Percentiles rank a stretch among this genome's conserved stretches.
Evolutionary conservation across 2,797 vertebrate genomes (phyloP).

Genomic region (Arremon aurantiirostris): DNA sequence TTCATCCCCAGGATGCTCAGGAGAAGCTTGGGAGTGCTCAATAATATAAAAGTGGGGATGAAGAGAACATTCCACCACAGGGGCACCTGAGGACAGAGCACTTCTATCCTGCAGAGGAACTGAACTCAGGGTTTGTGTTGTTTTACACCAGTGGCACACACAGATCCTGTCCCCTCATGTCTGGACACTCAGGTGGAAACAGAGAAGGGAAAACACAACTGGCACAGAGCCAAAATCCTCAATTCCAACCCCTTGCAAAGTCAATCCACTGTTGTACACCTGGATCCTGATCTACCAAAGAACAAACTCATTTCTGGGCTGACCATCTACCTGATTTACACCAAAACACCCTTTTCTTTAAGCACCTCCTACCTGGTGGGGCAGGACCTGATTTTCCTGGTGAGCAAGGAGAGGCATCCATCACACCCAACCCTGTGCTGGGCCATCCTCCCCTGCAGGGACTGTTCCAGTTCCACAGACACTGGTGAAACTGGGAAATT

Average conservation of each 20-base stretch:
- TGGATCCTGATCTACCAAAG: background rate
- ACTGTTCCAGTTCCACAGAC: background rate
- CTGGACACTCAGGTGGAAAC: background rate
- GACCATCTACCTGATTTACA: background rate
- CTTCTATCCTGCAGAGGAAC: background rate
- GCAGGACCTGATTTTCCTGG: background rate
- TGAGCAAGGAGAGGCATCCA: background rate
- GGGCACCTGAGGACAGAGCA: background rate
- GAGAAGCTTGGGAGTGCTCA: background rate
- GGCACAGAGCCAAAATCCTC: background rate
- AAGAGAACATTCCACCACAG: background rate
- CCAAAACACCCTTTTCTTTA: background rate
- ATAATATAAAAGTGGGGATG: background rate
- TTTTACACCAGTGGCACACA: background rate
- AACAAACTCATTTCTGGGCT: background rate
- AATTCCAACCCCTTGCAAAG: background rate
- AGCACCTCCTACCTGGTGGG: background rate
- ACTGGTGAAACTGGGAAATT: background rate
- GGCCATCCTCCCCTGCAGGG: background rate
- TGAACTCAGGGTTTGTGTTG: background rate
- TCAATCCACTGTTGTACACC: rapidly evolving
- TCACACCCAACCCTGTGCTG: background rate
- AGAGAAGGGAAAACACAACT: background rate
- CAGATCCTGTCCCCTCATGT: rapidly evolving
- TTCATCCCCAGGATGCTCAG: background rate